phyloP scores from a whole-genome alignment of 2,113 vertebrate species.

The Trogon surrucura region DNA sequence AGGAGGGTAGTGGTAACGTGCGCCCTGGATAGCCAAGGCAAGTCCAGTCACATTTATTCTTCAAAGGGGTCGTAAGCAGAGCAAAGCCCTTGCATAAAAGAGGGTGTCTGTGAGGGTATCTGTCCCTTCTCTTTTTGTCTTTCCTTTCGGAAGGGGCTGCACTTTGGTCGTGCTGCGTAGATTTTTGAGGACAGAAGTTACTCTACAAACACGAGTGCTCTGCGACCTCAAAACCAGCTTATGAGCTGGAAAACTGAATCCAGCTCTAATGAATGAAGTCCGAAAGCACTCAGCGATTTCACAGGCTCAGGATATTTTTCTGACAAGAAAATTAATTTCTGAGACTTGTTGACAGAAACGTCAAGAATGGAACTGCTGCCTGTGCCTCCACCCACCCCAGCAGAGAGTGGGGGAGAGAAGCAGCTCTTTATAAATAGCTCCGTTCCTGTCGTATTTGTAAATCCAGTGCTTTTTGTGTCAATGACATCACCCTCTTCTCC shows the following conservation, averaged over 20 bases:
- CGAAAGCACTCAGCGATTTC: conserved; percentile 11
- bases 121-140: background rate
- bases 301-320: background rate
- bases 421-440: conserved; percentile 78
- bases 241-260: background rate
- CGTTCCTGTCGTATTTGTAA: conserved; percentile 80
- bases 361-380: conserved; percentile 48
- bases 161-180: background rate
- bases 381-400: conserved; percentile 56
- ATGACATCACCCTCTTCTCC: conserved; percentile 82
- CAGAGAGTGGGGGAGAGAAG: conserved; percentile 45
- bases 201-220: background rate
- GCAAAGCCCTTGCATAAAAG: background rate
- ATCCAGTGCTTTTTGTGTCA: conserved; percentile 79
- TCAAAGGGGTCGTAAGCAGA: background rate
- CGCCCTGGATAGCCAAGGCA: background rate
- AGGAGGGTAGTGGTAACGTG: background rate
- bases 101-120: background rate
- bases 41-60: background rate
- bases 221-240: background rate
- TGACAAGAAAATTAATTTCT: conserved; percentile 38
- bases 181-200: background rate
- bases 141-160: background rate
- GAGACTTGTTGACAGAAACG: conserved; percentile 42
- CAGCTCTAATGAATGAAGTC: conserved; percentile 40